Conservation (phyloP, 2,113 vertebrate genomes). For the Sceloporus tristichus region DNA sequence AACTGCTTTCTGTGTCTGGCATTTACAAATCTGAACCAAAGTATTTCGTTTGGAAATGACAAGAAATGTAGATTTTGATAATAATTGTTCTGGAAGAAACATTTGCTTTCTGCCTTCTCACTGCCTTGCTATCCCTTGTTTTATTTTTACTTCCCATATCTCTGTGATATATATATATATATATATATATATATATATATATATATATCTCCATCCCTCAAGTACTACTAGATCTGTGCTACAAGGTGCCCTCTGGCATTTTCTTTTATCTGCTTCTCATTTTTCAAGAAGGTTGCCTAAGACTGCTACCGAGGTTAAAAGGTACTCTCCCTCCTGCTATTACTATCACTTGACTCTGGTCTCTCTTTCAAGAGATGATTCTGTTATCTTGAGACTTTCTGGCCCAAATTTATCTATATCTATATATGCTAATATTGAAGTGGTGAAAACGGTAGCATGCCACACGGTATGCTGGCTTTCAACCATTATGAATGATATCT, state of each 20-base stretch:
- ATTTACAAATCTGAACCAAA: neutral
- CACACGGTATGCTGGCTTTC: neutral
- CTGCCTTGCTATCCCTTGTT: neutral
- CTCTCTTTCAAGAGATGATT: neutral
- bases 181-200: constrained; percentile 6
- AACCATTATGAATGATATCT: neutral
- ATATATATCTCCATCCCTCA: neutral
- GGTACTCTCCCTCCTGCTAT: constrained; percentile 6
- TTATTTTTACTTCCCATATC: constrained; percentile 11
- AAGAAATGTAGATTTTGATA: constrained; percentile 19
- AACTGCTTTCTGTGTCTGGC: neutral
- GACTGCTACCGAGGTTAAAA: constrained; percentile 16
- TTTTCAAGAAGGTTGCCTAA: constrained; percentile 23
- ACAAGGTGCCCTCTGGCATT: constrained; percentile 33
- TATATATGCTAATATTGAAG: constrained; percentile 11
- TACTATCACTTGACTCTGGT: constrained; percentile 23
- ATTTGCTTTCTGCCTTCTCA: neutral
- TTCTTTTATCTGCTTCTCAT: constrained; percentile 22
- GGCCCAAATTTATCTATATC: constrained; percentile 13
- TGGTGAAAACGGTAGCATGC: too few relatives aligned
- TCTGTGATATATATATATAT: constrained; percentile 8
- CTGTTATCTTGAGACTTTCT: constrained; percentile 16
- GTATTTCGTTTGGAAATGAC: constrained; percentile 13
- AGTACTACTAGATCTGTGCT: constrained; percentile 14
- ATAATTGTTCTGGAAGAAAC: neutral